Base-by-base conservation (phyloP, 2,113 vertebrate species). In the Callipepla californica region DNA sequence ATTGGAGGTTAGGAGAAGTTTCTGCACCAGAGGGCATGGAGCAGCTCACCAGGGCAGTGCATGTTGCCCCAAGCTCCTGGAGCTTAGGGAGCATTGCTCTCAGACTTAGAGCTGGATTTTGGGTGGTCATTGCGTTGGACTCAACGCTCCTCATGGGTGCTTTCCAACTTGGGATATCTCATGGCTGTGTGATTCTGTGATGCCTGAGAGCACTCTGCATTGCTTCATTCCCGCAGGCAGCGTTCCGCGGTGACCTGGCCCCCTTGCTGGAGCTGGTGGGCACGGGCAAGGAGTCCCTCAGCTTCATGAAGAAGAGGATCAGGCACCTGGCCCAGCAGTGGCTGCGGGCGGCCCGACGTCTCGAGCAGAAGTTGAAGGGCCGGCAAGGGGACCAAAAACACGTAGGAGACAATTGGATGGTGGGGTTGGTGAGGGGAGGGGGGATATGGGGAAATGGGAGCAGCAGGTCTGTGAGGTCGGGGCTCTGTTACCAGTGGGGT, bases 281-380 rank as follows among this genome's bases (percentile, higher is more conserved):
- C 90, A 98, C 98, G 0, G 98, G 98, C 59, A 99, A 99, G 94
- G 99, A 99, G 84, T 99, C 99, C 0, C 97, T 99, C 63, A 99
- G 98, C 97, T 99, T 99, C 97, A 99, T 99, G 99, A 99, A 98
- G 97, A 98, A 98, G 91, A 97, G 99, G 87, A 98, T 99, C 70
- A 97, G 98, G 89, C 97, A 98, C 91, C 93, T 99, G 97, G 98
- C 97, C 0, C 96, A 96, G 22, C 99, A 99, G 95, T 99, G 99
- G 99, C 97, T 98, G 22, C 91, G 95, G 15, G 99, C 98, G 0
- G 98, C 99, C 38, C 98, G 90, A 63, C 98, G 97, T 82, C 98
- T 99, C 11, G 97, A 98, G 14, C 96, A 95, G 97, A 98, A 98
- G 83, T 97, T 99, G 76, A 97, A 91, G 38, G 94, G 80, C 12